Evolutionary conservation across 2,797 vertebrate species (phyloP).

Genomic region (Ambastaia sidthimunki): DNA sequence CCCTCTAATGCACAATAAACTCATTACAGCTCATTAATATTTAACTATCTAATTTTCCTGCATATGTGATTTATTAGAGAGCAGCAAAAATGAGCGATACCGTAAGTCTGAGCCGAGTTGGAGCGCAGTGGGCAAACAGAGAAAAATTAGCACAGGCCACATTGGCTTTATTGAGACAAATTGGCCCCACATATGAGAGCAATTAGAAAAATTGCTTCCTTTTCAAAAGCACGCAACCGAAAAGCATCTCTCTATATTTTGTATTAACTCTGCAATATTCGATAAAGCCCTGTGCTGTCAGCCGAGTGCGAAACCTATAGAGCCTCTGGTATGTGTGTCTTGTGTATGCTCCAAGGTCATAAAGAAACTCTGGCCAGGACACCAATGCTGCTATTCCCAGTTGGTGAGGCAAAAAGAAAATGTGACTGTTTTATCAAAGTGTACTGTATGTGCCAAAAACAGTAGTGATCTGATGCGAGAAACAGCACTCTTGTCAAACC

Average conservation of each 20-base stretch:
- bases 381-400: constrained; percentile 23
- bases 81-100: constrained; percentile 68
- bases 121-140: constrained; percentile 70
- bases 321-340: constrained; percentile 12
- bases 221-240: constrained; percentile 67
- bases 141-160: constrained; percentile 73
- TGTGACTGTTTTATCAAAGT: constrained; percentile 57
- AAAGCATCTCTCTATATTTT: constrained; percentile 47
- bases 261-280: constrained; percentile 58
- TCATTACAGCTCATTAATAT: constrained; percentile 84
- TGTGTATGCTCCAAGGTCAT: constrained; percentile 48
- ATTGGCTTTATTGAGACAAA: constrained; percentile 81
- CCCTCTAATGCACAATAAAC: constrained; percentile 77
- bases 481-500: not conserved
- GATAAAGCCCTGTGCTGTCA: constrained; percentile 63
- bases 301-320: constrained; percentile 50
- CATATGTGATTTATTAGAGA: constrained; percentile 79
- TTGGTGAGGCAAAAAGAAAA: constrained; percentile 53
- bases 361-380: constrained; percentile 55
- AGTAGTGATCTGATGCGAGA: constrained; percentile 50
- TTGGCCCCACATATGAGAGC: constrained; percentile 68
- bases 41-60: constrained; percentile 80
- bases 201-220: constrained; percentile 73
- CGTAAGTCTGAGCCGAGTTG: constrained; percentile 73
- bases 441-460: constrained; percentile 46